phyloP scores from a whole-genome alignment of 2,888 invertebrate species.

The Hybos culiciformis region DNA sequence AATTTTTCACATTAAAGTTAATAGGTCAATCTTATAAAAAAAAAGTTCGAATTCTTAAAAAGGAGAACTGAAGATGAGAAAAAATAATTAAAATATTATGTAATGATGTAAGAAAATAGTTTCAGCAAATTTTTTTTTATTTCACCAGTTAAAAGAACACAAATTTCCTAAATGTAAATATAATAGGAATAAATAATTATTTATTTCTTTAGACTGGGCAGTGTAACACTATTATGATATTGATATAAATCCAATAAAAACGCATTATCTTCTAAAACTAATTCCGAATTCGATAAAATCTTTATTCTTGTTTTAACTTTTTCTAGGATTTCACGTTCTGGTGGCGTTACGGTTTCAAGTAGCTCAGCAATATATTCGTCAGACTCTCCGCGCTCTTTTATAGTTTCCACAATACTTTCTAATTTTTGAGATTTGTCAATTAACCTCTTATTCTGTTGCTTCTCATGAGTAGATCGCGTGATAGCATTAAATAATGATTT shows the following conservation, averaged over 20 bases:
- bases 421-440: slow-evolving; percentile 78
- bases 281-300: slow-evolving; percentile 55
- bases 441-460: slow-evolving; percentile 56
- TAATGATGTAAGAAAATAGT: too few relatives aligned
- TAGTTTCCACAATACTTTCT: slow-evolving; percentile 64
- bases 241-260: not conserved
- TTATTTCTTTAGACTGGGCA: too few relatives aligned
- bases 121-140: too few relatives aligned
- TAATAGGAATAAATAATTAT: too few relatives aligned
- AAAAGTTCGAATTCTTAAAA: too few relatives aligned
- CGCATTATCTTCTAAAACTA: slow-evolving; percentile 52
- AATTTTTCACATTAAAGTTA: too few relatives aligned
- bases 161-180: too few relatives aligned
- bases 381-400: slow-evolving; percentile 64
- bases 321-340: slow-evolving; percentile 54
- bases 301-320: slow-evolving; percentile 55
- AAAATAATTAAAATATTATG: too few relatives aligned
- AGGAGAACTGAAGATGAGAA: too few relatives aligned
- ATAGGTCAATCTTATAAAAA: too few relatives aligned
- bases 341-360: slow-evolving; percentile 68
- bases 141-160: too few relatives aligned
- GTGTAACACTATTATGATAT: too few relatives aligned
- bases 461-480: slow-evolving; percentile 49
- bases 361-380: slow-evolving; percentile 71
- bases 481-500: slow-evolving; percentile 58